Evolutionary conservation across 2,888 invertebrate species (phyloP).

Genomic region (Archips crataeganus): DNA sequence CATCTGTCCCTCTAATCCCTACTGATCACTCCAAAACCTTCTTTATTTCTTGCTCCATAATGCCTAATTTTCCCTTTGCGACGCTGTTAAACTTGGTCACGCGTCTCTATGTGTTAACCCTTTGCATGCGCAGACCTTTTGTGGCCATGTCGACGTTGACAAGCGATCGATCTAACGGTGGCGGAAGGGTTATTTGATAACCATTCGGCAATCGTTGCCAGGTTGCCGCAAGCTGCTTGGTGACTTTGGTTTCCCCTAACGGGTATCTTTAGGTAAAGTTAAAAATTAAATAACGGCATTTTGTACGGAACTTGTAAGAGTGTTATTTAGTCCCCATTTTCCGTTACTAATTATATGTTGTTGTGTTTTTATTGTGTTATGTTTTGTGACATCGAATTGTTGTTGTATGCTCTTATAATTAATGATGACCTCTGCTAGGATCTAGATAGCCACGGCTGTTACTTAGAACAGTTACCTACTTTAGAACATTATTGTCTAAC

Average conservation of each 20-base stretch:
- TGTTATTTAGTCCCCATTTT: too few species aligned
- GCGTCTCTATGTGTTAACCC: conserved; percentile 38
- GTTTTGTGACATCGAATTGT: too few species aligned
- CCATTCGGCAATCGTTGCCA: conserved; percentile 29
- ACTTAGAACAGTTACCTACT: too few species aligned
- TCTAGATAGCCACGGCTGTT: too few species aligned
- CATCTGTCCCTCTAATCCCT: conserved; percentile 22
- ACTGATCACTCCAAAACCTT: not conserved
- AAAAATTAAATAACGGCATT: too few species aligned
- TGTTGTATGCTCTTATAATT: too few species aligned
- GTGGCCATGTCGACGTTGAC: conserved; percentile 13
- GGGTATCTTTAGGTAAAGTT: not conserved
- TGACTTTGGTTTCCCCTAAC: conserved; percentile 12
- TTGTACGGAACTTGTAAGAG: too few species aligned
- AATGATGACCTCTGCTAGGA: too few species aligned
- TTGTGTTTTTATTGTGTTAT: too few species aligned
- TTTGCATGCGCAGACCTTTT: conserved; percentile 25
- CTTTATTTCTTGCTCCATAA: not conserved
- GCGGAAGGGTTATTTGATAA: conserved; percentile 29
- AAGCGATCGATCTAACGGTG: conserved; percentile 29
- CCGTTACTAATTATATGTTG: too few species aligned
- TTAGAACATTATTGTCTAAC: too few species aligned
- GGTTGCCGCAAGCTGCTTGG: conserved; percentile 12
- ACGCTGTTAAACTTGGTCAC: conserved; percentile 16
- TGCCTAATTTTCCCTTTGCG: not conserved